Percentiles rank a stretch among this genome's conserved stretches.
Evolutionary conservation across 2,888 invertebrate genomes (phyloP).

Genomic region (Drosophila flavopinicola): DNA sequence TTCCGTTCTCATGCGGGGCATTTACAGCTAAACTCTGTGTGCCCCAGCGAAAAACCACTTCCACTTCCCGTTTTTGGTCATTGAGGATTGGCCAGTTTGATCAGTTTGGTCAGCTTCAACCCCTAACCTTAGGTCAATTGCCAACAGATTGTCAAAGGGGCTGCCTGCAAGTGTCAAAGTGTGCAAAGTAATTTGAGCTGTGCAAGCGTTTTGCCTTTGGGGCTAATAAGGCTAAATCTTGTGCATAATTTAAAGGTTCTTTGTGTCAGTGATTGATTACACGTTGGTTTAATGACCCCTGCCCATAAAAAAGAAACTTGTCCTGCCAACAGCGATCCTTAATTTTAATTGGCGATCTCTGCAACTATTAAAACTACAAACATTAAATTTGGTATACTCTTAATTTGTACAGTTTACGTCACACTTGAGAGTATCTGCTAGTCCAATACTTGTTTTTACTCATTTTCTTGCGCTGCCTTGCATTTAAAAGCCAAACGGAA

Average conservation of each 20-base stretch:
- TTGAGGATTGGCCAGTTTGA: conserved; percentile 18
- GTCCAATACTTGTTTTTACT: conserved; percentile 3
- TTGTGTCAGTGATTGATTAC: conserved; percentile 9
- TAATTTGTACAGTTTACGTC: not conserved
- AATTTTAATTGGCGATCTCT: not conserved
- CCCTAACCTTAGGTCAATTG: conserved; percentile 67
- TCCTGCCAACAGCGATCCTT: not conserved
- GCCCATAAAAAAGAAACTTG: conserved; percentile 2
- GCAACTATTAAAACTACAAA: not conserved
- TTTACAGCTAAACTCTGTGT: conserved; percentile 29
- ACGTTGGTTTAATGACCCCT: not conserved
- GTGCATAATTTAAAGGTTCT: conserved; percentile 30
- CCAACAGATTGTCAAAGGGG: conserved; percentile 3
- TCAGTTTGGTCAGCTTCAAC: conserved; percentile 53
- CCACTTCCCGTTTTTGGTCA: conserved; percentile 67
- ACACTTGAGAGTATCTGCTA: not conserved
- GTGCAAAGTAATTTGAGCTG: conserved; percentile 42
- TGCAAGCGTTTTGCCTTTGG: conserved; percentile 7
- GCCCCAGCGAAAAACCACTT: conserved; percentile 64
- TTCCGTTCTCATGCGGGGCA: conserved; percentile 72
- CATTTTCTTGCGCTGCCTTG: conserved; percentile 21
- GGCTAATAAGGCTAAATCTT: conserved; percentile 36
- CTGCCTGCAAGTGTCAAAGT: conserved; percentile 42
- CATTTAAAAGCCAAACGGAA: conserved; percentile 71
- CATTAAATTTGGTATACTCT: not conserved